Evolutionary conservation across 2,113 vertebrate species (phyloP).

Genomic region (Phylloscopus whistleri): DNA sequence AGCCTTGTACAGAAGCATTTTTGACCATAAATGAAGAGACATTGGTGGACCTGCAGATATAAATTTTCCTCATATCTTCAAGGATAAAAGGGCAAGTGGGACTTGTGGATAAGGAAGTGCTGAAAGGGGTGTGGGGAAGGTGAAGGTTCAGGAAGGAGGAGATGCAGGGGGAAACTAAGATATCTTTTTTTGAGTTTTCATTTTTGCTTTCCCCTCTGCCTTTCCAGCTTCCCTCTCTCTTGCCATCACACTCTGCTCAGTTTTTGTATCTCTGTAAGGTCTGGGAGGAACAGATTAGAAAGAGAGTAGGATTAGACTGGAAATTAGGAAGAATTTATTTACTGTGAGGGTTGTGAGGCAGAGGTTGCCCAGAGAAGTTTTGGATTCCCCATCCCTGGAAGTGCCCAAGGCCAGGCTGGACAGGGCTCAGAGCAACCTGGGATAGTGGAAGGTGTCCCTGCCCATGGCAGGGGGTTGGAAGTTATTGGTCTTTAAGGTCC

Average conservation of each 20-base stretch:
- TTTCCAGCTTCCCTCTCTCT: neutral
- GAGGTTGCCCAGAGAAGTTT: neutral
- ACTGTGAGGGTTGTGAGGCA: neutral
- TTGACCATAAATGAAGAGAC: neutral
- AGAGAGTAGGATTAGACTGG: neutral
- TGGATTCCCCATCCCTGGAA: neutral
- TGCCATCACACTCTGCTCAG: neutral
- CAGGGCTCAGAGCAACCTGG: fast-evolving
- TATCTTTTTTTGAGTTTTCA: neutral
- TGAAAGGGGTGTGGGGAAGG: neutral
- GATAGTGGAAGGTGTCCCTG: neutral
- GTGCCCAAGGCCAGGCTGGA: neutral
- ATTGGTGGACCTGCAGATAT: neutral
- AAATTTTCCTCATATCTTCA: neutral
- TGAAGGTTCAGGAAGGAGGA: neutral
- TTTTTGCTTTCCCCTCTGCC: neutral
- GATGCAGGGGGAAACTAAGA: neutral
- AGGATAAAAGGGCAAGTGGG: neutral
- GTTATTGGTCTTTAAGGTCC: neutral
- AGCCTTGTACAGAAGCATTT: neutral
- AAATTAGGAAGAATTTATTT: neutral
- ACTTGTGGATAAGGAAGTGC: neutral
- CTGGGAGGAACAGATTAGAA: neutral
- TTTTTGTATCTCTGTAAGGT: neutral
- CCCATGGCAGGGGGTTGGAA: neutral